phyloP scores from a whole-genome alignment of 2,113 vertebrate species.

The Phalacrocorax brasilianus region DNA sequence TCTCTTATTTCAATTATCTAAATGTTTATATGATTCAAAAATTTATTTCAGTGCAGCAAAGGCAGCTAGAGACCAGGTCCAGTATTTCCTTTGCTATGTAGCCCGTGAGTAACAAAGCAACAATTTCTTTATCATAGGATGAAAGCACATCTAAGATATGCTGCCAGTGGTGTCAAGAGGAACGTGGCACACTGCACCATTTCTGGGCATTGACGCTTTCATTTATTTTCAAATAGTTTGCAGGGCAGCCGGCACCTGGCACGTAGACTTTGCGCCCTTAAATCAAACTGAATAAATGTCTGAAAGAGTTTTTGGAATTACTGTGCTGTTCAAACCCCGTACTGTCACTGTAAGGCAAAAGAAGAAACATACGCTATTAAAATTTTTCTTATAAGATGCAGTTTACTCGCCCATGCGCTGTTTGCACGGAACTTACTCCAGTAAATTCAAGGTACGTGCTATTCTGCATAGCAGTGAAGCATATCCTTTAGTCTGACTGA shows the following conservation, averaged over 20 bases:
- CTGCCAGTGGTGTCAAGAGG: neutral
- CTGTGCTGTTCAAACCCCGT: neutral
- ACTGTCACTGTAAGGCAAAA: neutral
- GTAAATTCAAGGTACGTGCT: neutral
- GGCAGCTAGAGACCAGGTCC: neutral
- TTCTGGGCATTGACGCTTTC: neutral
- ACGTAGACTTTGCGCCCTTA: neutral
- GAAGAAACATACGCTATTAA: neutral
- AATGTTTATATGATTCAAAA: neutral
- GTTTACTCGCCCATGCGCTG: neutral
- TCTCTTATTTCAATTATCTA: neutral
- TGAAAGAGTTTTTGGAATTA: neutral
- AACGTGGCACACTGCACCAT: neutral
- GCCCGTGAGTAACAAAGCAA: neutral
- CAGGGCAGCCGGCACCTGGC: neutral
- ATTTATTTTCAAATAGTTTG: neutral
- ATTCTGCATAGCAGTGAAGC: neutral
- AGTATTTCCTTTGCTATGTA: neutral
- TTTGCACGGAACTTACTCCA: neutral
- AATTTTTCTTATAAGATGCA: neutral
- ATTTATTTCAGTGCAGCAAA: neutral
- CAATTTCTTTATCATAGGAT: neutral
- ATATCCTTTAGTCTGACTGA: neutral
- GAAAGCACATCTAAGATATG: neutral
- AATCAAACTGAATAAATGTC: neutral